Evolutionary conservation across 2,888 invertebrate genomes (phyloP).

Genomic region (Thyatira batis): DNA sequence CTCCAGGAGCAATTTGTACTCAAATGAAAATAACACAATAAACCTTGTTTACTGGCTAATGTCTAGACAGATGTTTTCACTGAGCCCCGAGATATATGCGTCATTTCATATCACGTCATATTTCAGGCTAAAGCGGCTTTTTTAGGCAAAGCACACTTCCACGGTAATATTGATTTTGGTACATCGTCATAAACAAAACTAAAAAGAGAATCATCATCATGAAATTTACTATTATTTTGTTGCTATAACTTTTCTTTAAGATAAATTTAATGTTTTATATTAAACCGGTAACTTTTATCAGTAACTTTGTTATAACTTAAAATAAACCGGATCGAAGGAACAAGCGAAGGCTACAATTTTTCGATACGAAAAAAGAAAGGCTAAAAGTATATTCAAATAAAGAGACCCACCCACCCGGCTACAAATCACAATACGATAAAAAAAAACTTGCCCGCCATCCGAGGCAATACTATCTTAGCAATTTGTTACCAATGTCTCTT

Average conservation of each 20-base stretch:
- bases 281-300: too few relatives aligned
- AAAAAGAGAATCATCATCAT: too few relatives aligned
- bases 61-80: conserved; percentile 2
- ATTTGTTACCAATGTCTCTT: conserved; percentile 23
- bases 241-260: too few relatives aligned
- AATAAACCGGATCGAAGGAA: conserved; percentile 16
- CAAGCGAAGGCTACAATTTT: conserved; percentile 28
- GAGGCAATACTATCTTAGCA: conserved; percentile 14
- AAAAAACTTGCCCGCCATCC: conserved; percentile 9
- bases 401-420: conserved; percentile 22
- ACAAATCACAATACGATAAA: conserved; percentile 36
- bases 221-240: too few relatives aligned
- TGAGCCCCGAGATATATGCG: background rate
- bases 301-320: too few relatives aligned
- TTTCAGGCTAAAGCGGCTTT: too few relatives aligned
- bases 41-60: background rate
- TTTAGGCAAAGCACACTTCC: too few relatives aligned
- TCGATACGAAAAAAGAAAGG: conserved; percentile 24
- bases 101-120: background rate
- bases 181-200: too few relatives aligned
- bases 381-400: conserved; percentile 29
- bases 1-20: background rate
- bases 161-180: too few relatives aligned
- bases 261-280: too few relatives aligned
- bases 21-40: background rate